Base-by-base conservation (phyloP, 2,113 vertebrate genomes). In the Todiramphus chloris region DNA sequence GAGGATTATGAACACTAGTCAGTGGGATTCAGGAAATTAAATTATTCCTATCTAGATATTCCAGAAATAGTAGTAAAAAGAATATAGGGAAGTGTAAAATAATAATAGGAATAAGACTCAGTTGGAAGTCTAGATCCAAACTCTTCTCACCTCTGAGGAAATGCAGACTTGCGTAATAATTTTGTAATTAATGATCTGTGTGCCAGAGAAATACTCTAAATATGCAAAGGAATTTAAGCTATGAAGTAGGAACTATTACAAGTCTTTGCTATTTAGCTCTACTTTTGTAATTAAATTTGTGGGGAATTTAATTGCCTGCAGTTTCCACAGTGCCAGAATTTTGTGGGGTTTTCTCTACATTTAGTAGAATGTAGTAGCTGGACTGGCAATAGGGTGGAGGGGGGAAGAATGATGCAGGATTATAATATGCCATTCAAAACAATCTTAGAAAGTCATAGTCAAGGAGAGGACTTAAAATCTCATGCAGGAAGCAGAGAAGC, bases 291-390 rank as follows among this genome's bases (percentile, higher is more conserved):
- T 33, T 31, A 69, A 88, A 64, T 19, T 16, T 68, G 9, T 14
- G 5, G 28, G 11, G 3, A 13, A 58, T 13, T 79, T 37, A 31
- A 69, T 73, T 66, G 19, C 25, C 9, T 33, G 48, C 43, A 12
- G 3, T n/a, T 55, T 89, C 44, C 41, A 19, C 9, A 51, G 17
- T 3, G 5, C 4, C 27, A 79, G 53, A 79, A 68, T 80, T 80
- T 16, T 0, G 2, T 21, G 6, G 2, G 14, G 1, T 55, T 67
- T 21, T 17, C 27, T 88, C 63, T 37, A 25, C 6, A 9, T 76
- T 60, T 70, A 58, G 13, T 56, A 87, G 89, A 92, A 27, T 2
- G 9, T 51, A 64, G 37, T 50, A 46, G 31, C 33, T 55, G 53
- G 59, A 46, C 5, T 58, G 44, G 33, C 21, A 59, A 5, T 24